phyloP scores from a whole-genome alignment of 1,140 invertebrate species.

The Aphidius gifuensis region DNA sequence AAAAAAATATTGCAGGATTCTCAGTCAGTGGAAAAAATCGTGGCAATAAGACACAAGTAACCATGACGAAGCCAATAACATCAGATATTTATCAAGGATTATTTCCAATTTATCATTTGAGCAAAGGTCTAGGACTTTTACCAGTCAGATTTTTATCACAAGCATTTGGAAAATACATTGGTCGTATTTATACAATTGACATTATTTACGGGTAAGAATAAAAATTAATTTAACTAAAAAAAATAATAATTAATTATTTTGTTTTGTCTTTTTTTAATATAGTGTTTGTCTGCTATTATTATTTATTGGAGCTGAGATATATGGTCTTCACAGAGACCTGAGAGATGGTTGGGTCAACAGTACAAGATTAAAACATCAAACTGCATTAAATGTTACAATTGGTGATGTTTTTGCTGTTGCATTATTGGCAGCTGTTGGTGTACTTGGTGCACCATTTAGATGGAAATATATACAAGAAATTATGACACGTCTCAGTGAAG shows the following conservation, averaged over 20 bases:
- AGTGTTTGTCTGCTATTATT: slow-evolving; percentile 32
- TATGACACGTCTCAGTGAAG: slow-evolving; percentile 41
- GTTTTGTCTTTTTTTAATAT: not conserved
- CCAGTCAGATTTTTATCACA: slow-evolving; percentile 36
- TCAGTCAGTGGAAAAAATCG: slow-evolving; percentile 6
- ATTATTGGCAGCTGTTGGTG: slow-evolving; percentile 31
- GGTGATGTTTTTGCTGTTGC: slow-evolving; percentile 44
- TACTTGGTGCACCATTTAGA: slow-evolving; percentile 38
- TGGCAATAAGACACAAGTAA: slow-evolving; percentile 5
- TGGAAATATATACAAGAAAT: slow-evolving; percentile 42
- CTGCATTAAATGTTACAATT: slow-evolving; percentile 43
- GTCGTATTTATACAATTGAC: slow-evolving; percentile 27
- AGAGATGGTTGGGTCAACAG: slow-evolving; percentile 49
- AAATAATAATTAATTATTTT: slow-evolving; percentile 6
- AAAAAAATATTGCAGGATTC: slow-evolving; percentile 11
- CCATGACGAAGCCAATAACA: slow-evolving; percentile 26
- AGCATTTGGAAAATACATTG: slow-evolving; percentile 30
- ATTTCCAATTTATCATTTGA: slow-evolving; percentile 42
- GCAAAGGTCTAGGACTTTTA: slow-evolving; percentile 40
- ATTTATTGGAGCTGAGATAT: slow-evolving; percentile 34
- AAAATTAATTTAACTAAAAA: not conserved
- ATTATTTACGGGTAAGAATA: slow-evolving; percentile 40
- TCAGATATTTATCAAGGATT: slow-evolving; percentile 39
- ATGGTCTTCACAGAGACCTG: slow-evolving; percentile 47
- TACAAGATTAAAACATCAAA: slow-evolving; percentile 45